A percentile compares a stretch with the other conserved stretches of the same genome.
phyloP scores from a whole-genome alignment of 2,113 vertebrate genomes.

The Motacilla alba region DNA sequence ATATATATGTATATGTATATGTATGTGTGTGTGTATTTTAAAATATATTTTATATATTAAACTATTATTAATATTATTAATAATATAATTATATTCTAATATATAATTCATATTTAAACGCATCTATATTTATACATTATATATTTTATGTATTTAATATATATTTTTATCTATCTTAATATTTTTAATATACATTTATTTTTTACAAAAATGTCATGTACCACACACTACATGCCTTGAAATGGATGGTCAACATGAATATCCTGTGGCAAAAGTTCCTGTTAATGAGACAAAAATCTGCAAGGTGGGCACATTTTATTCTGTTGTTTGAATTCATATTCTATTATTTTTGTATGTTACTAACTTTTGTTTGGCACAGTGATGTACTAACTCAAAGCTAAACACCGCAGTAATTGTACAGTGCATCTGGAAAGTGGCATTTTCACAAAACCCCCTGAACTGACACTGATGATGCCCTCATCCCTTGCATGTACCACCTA shows the following conservation, averaged over 20 bases:
- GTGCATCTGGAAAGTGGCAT: neutral
- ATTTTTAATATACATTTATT: too few species aligned
- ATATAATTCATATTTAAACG: too few species aligned
- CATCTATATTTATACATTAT: too few species aligned
- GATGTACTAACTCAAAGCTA: neutral
- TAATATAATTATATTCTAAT: too few species aligned
- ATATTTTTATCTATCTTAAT: too few species aligned
- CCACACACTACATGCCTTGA: neutral
- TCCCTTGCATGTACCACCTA: neutral
- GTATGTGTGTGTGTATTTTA: too few species aligned
- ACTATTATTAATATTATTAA: too few species aligned
- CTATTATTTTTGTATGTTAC: rapidly evolving
- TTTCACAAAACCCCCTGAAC: neutral
- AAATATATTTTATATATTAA: too few species aligned
- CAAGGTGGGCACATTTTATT: neutral
- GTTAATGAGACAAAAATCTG: neutral
- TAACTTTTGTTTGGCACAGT: neutral
- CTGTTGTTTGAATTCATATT: rapidly evolving
- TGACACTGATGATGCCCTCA: rapidly evolving
- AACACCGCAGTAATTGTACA: neutral
- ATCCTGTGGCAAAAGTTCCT: neutral
- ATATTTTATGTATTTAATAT: too few species aligned
- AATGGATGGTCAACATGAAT: neutral
- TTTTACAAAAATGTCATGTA: neutral
- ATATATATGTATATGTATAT: too few species aligned